Percentiles rank a stretch among this genome's conserved stretches.
Conservation (phyloP, 1,140 invertebrate species). For the Leptoteleia sp. region DNA sequence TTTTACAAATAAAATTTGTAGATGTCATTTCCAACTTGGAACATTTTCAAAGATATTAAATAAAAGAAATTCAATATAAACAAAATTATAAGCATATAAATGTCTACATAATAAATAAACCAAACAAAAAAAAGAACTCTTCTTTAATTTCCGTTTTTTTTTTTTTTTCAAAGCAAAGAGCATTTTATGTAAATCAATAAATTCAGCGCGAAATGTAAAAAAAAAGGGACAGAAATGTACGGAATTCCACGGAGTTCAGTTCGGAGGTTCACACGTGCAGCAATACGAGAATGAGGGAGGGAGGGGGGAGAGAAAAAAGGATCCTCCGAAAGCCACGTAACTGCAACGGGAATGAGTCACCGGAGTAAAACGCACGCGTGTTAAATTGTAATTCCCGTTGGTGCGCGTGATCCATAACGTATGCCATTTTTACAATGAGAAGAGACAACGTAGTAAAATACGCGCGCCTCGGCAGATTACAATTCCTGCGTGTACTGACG, state of each 20-base stretch:
- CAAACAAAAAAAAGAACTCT: too few relatives aligned
- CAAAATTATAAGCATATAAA: too few relatives aligned
- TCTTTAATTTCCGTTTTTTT: too few relatives aligned
- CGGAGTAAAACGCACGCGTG: constrained; percentile 49
- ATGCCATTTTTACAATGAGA: constrained; percentile 60
- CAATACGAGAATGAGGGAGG: background rate
- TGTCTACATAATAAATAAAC: too few relatives aligned
- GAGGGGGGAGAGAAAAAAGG: constrained; percentile 25
- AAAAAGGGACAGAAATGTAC: constrained; percentile 12
- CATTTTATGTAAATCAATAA: constrained; percentile 30
- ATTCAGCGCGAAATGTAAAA: background rate
- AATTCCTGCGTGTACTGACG: constrained; percentile 34
- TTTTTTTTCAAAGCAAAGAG: background rate
- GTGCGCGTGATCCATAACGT: constrained; percentile 64
- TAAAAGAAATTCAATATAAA: too few relatives aligned
- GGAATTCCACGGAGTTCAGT: constrained; percentile 47
- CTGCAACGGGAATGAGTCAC: constrained; percentile 61
- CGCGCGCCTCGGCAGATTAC: constrained; percentile 44
- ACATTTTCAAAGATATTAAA: too few relatives aligned
- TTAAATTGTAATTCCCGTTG: constrained; percentile 65
- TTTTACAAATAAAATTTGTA: too few relatives aligned
- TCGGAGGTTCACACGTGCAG: constrained; percentile 49
- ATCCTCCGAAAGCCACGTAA: constrained; percentile 54
- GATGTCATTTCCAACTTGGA: too few relatives aligned
- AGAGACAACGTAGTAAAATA: constrained; percentile 49